Conservation (phyloP, 2,113 vertebrate species). For the Perca flavescens region DNA sequence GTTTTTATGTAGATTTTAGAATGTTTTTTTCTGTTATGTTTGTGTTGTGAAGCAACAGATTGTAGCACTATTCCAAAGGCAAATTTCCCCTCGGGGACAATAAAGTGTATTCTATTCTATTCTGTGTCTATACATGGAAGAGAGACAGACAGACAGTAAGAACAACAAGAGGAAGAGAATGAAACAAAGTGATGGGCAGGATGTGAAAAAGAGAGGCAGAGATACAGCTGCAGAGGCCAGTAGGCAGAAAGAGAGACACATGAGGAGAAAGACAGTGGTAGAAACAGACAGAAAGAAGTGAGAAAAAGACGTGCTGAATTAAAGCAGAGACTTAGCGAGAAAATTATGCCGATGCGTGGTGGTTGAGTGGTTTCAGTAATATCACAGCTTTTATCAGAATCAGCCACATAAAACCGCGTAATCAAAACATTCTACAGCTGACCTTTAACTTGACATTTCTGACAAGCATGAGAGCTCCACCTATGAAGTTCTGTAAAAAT, state of each 20-base stretch:
- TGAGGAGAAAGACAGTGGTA: background rate
- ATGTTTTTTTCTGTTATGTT: too few relatives aligned
- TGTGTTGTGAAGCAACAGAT: too few relatives aligned
- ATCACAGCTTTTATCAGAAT: conserved; percentile 23
- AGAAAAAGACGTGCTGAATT: background rate
- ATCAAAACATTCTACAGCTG: conserved; percentile 31
- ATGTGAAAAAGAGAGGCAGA: conserved; percentile 1
- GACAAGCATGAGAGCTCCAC: conserved; percentile 2
- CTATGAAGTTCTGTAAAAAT: background rate
- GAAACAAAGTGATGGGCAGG: background rate
- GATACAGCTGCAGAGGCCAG: background rate
- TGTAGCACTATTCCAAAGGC: too few relatives aligned
- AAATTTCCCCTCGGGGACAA: too few relatives aligned
- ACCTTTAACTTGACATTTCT: conserved; percentile 40
- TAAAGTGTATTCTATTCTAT: too few relatives aligned
- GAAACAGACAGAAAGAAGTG: background rate
- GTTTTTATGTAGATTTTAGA: too few relatives aligned
- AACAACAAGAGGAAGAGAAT: conserved; percentile 1
- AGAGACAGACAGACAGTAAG: conserved; percentile 4
- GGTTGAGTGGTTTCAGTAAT: background rate
- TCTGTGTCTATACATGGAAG: background rate
- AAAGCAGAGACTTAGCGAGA: background rate
- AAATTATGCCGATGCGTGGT: background rate
- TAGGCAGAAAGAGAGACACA: background rate
- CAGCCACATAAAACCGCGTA: conserved; percentile 8